Percentiles rank a stretch among this genome's conserved stretches.
Conservation (phyloP, 2,113 vertebrate species). For the Saguinus imperator region DNA sequence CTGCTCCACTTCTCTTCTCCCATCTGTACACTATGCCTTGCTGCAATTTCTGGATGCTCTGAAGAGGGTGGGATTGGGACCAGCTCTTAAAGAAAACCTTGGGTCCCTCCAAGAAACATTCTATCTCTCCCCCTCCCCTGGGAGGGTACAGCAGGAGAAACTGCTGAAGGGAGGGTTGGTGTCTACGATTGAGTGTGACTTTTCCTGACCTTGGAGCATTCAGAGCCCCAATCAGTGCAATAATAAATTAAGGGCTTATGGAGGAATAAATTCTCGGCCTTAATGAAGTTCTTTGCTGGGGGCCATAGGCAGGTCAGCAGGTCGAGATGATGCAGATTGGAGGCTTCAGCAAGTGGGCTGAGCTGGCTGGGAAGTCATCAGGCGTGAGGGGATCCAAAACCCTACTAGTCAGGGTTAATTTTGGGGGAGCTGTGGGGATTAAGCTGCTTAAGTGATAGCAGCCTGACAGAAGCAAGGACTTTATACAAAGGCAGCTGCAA, state of each 20-base stretch:
- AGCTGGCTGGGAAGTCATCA: slow-evolving; percentile 1
- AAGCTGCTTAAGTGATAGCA: not conserved
- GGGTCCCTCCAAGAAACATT: slow-evolving; percentile 24
- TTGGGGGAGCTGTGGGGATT: not conserved
- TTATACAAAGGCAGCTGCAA: not conserved
- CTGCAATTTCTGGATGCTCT: slow-evolving; percentile 18
- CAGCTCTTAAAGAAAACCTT: slow-evolving; percentile 2
- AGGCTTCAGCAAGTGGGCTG: not conserved
- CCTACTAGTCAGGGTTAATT: not conserved
- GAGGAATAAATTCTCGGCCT: slow-evolving; percentile 75
- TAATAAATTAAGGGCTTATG: slow-evolving; percentile 80
- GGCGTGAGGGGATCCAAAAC: slow-evolving; percentile 15
- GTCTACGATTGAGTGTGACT: slow-evolving; percentile 44
- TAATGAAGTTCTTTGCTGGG: slow-evolving; percentile 81
- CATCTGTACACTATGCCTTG: not conserved
- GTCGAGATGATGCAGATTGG: slow-evolving; percentile 45
- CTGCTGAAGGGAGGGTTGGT: slow-evolving; percentile 56
- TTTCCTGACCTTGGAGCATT: slow-evolving; percentile 76
- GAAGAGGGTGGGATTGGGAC: not conserved
- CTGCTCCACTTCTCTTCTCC: not conserved
- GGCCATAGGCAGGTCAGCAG: slow-evolving; percentile 58
- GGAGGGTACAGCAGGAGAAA: slow-evolving; percentile 39
- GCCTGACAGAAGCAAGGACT: not conserved
- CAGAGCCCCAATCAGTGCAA: slow-evolving; percentile 68
- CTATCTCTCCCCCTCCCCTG: not conserved